phyloP scores from a whole-genome alignment of 2,113 vertebrate species.

The Macquaria australasica region DNA sequence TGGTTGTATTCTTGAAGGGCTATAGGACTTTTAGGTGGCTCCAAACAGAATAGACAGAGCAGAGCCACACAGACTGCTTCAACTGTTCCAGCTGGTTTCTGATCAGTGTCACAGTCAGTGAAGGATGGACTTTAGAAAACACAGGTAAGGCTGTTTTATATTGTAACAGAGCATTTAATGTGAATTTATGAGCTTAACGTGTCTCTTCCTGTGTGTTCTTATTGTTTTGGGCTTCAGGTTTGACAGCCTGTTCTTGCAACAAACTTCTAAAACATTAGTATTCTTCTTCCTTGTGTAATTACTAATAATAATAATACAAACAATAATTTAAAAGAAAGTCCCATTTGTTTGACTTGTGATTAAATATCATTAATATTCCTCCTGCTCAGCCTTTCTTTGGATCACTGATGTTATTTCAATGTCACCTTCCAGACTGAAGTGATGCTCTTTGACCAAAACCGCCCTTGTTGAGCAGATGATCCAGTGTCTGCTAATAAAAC shows the following conservation, averaged over 20 bases:
- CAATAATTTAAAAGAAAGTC: not conserved
- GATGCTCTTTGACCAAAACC: not conserved
- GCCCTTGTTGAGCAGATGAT: not conserved
- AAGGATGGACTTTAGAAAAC: constrained; percentile 12
- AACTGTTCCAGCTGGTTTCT: not conserved
- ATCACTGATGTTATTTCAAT: not conserved
- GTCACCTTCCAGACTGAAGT: constrained; percentile 2
- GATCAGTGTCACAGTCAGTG: not conserved
- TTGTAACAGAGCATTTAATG: not conserved
- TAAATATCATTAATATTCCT: not conserved
- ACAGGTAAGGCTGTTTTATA: constrained; percentile 14
- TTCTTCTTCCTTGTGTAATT: not conserved
- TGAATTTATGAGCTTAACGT: not conserved
- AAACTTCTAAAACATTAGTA: not conserved
- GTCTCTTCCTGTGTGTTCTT: not conserved
- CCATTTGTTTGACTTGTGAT: not conserved
- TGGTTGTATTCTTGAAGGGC: not conserved
- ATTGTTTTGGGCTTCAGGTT: not conserved
- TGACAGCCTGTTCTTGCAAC: not conserved
- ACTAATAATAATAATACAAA: not conserved
- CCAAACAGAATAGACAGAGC: not conserved
- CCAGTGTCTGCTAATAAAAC: rapidly evolving
- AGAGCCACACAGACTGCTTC: not conserved
- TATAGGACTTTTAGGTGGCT: not conserved
- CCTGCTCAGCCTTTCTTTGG: not conserved